These are phyloP conservation scores for Actinernus sp. DNA, from an alignment of 92 coral and sea anemone species.

Conservation along the genomic window DNA sequence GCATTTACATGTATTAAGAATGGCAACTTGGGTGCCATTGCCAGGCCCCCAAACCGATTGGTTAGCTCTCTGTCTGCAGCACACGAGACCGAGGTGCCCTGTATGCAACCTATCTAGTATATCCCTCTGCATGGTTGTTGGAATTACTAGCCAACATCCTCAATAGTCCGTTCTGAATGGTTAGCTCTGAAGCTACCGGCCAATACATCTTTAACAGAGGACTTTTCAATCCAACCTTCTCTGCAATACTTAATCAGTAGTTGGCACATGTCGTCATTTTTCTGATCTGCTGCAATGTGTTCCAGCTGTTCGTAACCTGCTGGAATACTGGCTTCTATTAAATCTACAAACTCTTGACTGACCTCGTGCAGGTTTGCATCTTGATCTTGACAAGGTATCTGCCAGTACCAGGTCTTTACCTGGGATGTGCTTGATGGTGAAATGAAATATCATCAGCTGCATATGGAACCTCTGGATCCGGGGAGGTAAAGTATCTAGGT, in stretches of 20 bases:
- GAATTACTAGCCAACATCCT: background rate
- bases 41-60: background rate
- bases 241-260: background rate
- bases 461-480: background rate
- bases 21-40: no score
- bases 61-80: background rate
- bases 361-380: background rate
- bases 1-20: no score
- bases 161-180: background rate
- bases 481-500: background rate
- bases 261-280: background rate
- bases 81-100: background rate
- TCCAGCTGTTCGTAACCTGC: background rate
- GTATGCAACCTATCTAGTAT: background rate
- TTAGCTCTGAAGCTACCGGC: background rate
- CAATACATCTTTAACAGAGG: background rate
- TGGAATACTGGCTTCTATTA: background rate
- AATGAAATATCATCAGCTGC: background rate
- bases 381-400: background rate
- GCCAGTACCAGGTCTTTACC: background rate
- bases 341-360: background rate
- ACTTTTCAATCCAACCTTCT: background rate
- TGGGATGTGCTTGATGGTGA: background rate
- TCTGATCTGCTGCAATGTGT: background rate
- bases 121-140: background rate